Base-by-base conservation (phyloP, 2,888 invertebrate species). In the Cosmopolites sordidus region DNA sequence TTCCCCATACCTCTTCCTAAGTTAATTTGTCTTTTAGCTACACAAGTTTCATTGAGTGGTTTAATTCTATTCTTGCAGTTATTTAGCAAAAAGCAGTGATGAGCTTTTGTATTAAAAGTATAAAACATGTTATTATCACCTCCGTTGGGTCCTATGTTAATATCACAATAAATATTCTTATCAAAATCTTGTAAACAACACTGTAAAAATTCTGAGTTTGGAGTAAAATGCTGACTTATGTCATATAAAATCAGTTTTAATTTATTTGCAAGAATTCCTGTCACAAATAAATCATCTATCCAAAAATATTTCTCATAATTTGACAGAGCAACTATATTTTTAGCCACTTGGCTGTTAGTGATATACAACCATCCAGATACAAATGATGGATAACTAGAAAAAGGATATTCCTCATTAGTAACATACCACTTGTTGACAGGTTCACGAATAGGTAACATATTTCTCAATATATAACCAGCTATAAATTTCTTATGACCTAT, bases 261-360 rank as follows among this genome's bases (percentile, higher is more conserved):
- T 18, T 78, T 74, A 47, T 82, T 74, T 5, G 85, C 78, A 22
- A 93, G 73, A 43, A 91, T 76, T 1, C 94, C 94, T 0, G 93
- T 94, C 0, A 94, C 74, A 69, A 85, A 87, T 40, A 89, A 85
- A 69, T 95, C 94, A 67, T 95, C 94, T 54, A 95, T 92, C 93
- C 94, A 95, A 74, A 95, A 93, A 64, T 85, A 88, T 14, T 79
- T 75, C n/a, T 81, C 75, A 29, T 73, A 68, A 22, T 74, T 68
- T 1, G 83, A 79, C 60, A 79, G 75, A 2, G 76, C 67, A 16
- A 82, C 75, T 44, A 94, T 67, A 15, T 74, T 75, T 14, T 68
- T 66, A 0, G 84, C 86, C 1, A 83, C 79, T 58, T 78, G 74
- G 0, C 83, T 80, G 50, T 84, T 87, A 1, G 88, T 86, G 1